phyloP scores from a whole-genome alignment of 2,797 vertebrate genomes.

The Cossypha niveicapilla region DNA sequence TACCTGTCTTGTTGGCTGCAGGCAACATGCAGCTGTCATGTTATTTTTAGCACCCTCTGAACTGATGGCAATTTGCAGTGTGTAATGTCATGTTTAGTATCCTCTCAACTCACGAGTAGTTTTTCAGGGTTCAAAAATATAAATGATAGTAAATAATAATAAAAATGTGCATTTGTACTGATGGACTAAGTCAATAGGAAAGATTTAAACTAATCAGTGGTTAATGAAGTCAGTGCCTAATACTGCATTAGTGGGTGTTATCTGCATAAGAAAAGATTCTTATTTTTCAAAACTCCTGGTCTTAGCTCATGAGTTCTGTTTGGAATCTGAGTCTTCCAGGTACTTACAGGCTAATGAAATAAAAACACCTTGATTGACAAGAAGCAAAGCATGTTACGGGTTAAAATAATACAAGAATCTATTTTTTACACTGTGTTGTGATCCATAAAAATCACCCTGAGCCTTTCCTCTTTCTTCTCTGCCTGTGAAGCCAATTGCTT shows the following conservation, averaged over 20 bases:
- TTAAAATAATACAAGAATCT: slow-evolving; percentile 87
- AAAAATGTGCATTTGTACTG: background rate
- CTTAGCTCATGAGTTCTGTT: background rate
- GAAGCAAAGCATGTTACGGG: slow-evolving; percentile 72
- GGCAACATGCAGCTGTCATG: background rate
- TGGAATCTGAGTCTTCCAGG: slow-evolving; percentile 15
- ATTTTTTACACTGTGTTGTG: slow-evolving; percentile 85
- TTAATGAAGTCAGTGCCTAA: slow-evolving; percentile 6
- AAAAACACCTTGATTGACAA: slow-evolving; percentile 65
- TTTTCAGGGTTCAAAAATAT: background rate
- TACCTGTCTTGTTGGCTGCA: background rate
- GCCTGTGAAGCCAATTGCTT: slow-evolving; percentile 93
- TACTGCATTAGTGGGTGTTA: background rate
- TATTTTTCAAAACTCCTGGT: background rate
- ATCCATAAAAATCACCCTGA: slow-evolving; percentile 86
- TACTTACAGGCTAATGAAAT: slow-evolving; percentile 59
- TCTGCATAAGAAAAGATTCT: background rate
- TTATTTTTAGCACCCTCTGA: background rate
- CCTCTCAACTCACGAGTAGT: background rate
- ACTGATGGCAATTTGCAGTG: background rate
- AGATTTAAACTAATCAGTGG: background rate
- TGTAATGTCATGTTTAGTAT: background rate
- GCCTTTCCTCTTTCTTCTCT: slow-evolving; percentile 79
- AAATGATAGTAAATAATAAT: background rate
- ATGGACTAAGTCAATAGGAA: background rate